Evolutionary conservation across 2,888 invertebrate species (phyloP).

Genomic region (Clanis bilineata): DNA sequence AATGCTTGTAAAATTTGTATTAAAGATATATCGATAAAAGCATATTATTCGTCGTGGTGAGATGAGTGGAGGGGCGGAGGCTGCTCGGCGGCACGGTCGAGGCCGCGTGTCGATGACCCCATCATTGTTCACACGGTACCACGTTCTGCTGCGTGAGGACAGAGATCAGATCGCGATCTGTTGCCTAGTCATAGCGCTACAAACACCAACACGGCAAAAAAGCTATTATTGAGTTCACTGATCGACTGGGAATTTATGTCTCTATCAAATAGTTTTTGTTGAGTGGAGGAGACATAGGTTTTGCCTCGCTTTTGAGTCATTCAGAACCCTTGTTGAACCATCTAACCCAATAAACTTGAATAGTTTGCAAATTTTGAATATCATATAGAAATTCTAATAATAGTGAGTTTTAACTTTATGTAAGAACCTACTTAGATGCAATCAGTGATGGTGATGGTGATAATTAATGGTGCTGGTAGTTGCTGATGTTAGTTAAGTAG

Average conservation of each 20-base stretch:
- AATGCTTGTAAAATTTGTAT: not conserved
- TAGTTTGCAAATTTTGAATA: no score
- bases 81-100: slow-evolving; percentile 9
- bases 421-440: no score
- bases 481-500: no score
- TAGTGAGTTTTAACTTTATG: no score
- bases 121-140: slow-evolving; percentile 9
- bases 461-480: no score
- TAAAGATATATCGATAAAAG: not conserved
- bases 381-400: no score
- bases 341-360: no score
- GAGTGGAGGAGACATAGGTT: no score
- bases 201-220: not conserved
- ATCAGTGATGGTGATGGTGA: no score
- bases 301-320: no score
- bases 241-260: not conserved
- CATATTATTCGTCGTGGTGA: slow-evolving; percentile 3
- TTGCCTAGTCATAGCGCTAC: slow-evolving; percentile 1
- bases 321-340: no score
- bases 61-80: slow-evolving; percentile 11
- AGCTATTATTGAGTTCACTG: not conserved
- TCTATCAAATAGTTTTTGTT: not conserved
- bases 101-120: slow-evolving; percentile 12
- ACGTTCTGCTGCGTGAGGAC: slow-evolving; percentile 3
- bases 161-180: slow-evolving; percentile 2